Base-by-base conservation (phyloP, 2,113 vertebrate species). In the Shinisaurus crocodilurus region DNA sequence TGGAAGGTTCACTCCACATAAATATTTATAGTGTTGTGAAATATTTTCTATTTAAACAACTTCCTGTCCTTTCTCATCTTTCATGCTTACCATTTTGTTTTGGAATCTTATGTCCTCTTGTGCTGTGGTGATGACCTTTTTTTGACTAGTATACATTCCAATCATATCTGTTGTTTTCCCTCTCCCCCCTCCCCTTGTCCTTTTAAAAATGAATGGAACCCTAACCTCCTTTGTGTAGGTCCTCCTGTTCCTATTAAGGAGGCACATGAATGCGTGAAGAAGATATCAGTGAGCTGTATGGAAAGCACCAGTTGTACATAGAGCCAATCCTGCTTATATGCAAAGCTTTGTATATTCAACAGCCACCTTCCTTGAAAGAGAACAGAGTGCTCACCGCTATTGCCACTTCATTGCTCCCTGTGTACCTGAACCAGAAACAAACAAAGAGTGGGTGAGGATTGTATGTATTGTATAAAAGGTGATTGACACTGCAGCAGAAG, bases 11-110 rank as follows among this genome's bases (percentile, higher is more conserved):
- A 57, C 20, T 45, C 25, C 20, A 69, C 45, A 85, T 88, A 54
- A 57, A 91, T 87, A 87, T 79, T 54, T 37, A 69, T 88, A 69
- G n/a, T 18, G 7, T 40, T 45, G 60, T 40, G n/a, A 79, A 91
- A 79, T 79, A 69, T 67, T 57, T 69, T 85, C n/a, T 84, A 5
- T 57, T 84, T n/a, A 72, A 86, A 67, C 54, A 82, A 25, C 57
- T 86, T 81, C 69, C 16, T 43, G 69, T 63, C 48, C 50, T 48
- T 90, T 81, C 84, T 74, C 48, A 80, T 70, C 54, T 65, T 90
- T 87, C 84, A 90, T 63, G 37, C 48, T 83, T 84, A 34, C 48
- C 60, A 77, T 84, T 77, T 88, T 88, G 29, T 60, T 37, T 79
- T 69, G 74, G 65, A 84, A 91, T 79, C 60, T 88, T 65, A 65